These are phyloP conservation scores for Spinibarbus caldwelli DNA, from an alignment of 2,797 vertebrate genomes.

Conservation along the genomic window DNA sequence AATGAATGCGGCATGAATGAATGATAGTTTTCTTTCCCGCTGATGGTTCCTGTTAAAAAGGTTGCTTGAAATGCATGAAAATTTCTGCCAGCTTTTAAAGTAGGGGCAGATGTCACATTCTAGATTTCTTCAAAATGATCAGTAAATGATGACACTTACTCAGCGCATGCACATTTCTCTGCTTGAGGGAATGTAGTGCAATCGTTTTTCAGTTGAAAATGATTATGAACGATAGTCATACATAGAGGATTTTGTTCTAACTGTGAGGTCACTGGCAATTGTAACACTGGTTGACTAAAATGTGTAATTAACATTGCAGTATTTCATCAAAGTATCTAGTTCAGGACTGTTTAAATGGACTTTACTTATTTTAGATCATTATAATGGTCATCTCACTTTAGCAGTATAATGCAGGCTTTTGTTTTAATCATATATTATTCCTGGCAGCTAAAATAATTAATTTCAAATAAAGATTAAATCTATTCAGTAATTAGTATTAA, in stretches of 20 bases:
- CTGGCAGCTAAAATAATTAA: background rate
- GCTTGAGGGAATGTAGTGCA: no score
- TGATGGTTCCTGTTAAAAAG: background rate
- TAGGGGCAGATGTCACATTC: background rate
- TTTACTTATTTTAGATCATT: background rate
- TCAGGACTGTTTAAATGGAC: background rate
- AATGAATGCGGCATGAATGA: conserved; percentile 10
- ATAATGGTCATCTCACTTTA: background rate
- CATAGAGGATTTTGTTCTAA: background rate
- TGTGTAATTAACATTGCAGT: background rate
- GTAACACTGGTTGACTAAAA: background rate
- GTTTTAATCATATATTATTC: background rate
- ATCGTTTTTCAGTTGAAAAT: background rate
- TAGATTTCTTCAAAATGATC: background rate
- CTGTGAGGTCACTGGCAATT: background rate
- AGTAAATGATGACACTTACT: background rate
- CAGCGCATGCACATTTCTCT: background rate
- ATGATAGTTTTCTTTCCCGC: background rate
- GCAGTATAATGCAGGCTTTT: background rate
- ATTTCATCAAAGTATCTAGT: background rate
- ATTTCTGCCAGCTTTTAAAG: conserved; percentile 8
- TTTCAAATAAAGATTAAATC: background rate
- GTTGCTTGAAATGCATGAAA: background rate
- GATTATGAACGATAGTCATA: background rate
- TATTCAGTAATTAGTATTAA: background rate